Percentiles rank a stretch among this genome's conserved stretches.
These are phyloP conservation scores for Etheostoma spectabile DNA, from an alignment of 2,113 vertebrate species.

Conservation along the genomic window DNA sequence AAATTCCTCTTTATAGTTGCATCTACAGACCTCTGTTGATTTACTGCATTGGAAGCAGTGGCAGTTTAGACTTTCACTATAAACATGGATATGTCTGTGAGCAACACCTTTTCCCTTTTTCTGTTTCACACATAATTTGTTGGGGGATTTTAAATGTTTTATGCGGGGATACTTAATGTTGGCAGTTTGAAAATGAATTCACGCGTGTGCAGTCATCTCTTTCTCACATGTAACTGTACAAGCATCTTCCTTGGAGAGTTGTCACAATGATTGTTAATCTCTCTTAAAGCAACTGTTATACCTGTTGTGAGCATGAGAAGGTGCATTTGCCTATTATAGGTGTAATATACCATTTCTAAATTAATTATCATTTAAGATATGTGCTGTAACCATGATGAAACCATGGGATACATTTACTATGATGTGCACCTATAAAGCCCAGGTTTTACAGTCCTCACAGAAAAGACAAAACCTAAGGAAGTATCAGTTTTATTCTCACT, in stretches of 20 bases:
- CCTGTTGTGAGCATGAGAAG: background rate
- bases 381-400: conserved; percentile 6
- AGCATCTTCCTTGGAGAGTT: conserved; percentile 6
- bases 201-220: background rate
- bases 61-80: conserved; percentile 5
- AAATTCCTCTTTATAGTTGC: conserved; percentile 41
- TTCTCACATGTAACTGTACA: background rate
- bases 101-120: background rate
- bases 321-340: background rate
- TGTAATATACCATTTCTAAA: background rate
- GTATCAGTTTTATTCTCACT: background rate
- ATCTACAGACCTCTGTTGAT: conserved; percentile 27
- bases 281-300: background rate
- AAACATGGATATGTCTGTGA: conserved; percentile 4
- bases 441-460: background rate
- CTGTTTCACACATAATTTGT: background rate
- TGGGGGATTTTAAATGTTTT: conserved; percentile 5
- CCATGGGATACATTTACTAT: background rate
- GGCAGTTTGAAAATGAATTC: conserved; percentile 9
- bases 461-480: background rate
- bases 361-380: background rate
- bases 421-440: background rate
- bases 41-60: conserved; percentile 6
- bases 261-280: conserved; percentile 7
- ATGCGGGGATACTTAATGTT: background rate